Percentiles rank a stretch among this genome's conserved stretches.
phyloP scores from a whole-genome alignment of 2,797 vertebrate species.

The Phataginus tetradactyla region DNA sequence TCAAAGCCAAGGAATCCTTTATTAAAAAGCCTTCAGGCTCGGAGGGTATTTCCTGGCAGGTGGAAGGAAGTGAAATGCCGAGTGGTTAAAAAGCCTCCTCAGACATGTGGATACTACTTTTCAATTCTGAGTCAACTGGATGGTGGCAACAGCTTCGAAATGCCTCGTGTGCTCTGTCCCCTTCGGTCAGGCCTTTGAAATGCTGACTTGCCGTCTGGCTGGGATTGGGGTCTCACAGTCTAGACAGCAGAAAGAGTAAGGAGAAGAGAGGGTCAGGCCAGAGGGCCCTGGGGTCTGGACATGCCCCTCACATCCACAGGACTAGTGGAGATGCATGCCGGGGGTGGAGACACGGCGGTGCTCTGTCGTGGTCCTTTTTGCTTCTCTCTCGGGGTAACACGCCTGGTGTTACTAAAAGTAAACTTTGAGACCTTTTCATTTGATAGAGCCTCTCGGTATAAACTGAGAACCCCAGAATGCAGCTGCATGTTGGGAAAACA shows the following conservation, averaged over 20 bases:
- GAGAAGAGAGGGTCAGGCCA: neutral
- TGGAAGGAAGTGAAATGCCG: constrained; percentile 48
- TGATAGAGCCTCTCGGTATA: neutral
- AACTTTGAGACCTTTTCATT: neutral
- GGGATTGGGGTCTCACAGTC: neutral
- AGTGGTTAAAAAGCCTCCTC: constrained; percentile 59
- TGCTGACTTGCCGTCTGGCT: constrained; percentile 32
- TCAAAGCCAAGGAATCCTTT: constrained; percentile 61
- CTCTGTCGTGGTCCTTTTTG: neutral
- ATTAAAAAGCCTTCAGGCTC: neutral
- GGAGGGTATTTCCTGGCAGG: constrained; percentile 59
- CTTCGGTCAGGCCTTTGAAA: constrained; percentile 59
- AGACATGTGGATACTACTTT: constrained; percentile 65
- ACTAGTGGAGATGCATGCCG: neutral
- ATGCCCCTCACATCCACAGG: neutral
- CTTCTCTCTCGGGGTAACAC: neutral
- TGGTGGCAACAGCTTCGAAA: neutral
- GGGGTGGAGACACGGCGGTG: neutral
- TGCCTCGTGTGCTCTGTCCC: neutral
- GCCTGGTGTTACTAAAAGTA: neutral
- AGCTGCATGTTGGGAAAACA: neutral
- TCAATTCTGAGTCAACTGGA: constrained; percentile 42
- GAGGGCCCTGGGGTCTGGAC: neutral
- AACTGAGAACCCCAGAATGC: neutral
- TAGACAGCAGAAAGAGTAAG: neutral